Evolutionary conservation across 37 sponge, comb jelly and placozoan genomes (phyloP).

Genomic region (Lycopodina hypogea): DNA sequence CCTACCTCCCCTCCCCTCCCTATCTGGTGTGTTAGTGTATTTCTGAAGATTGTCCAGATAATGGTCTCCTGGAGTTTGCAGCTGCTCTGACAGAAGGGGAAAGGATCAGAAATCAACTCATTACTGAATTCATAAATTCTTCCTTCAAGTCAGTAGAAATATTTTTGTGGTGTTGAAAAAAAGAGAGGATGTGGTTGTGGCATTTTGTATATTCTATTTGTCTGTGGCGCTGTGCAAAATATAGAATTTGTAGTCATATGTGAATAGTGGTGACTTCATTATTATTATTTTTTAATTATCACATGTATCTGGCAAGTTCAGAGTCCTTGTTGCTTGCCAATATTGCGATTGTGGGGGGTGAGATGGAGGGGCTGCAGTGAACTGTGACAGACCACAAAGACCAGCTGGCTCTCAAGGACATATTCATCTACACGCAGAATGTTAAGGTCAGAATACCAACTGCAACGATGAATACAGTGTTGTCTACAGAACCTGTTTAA

Average conservation of each 20-base stretch:
- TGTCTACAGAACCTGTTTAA: too few species aligned
- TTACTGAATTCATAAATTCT: slow-evolving; percentile 17
- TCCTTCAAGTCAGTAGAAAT: too few species aligned
- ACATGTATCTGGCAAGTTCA: not conserved
- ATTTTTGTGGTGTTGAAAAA: too few species aligned
- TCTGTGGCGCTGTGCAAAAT: not conserved
- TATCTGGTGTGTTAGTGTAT: slow-evolving; percentile 39
- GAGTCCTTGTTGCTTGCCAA: slow-evolving; percentile 47
- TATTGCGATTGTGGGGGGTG: slow-evolving; percentile 35
- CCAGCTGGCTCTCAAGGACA: slow-evolving; percentile 21
- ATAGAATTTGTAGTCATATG: not conserved
- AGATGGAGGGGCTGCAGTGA: slow-evolving; percentile 35
- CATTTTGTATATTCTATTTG: not conserved
- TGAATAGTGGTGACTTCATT: too few species aligned
- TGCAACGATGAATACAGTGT: too few species aligned
- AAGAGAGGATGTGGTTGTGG: too few species aligned
- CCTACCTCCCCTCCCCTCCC: too few species aligned
- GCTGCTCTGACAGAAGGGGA: slow-evolving; percentile 40
- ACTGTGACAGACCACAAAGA: slow-evolving; percentile 5
- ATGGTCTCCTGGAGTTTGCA: slow-evolving; percentile 40
- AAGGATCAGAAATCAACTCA: slow-evolving; percentile 34
- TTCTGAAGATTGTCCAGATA: slow-evolving; percentile 21
- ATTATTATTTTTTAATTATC: too few species aligned
- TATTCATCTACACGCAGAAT: slow-evolving; percentile 43
- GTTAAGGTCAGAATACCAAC: slow-evolving; percentile 39